These are phyloP conservation scores for Tinamus guttatus DNA, from an alignment of 2,113 vertebrate genomes.

Conservation along the genomic window DNA sequence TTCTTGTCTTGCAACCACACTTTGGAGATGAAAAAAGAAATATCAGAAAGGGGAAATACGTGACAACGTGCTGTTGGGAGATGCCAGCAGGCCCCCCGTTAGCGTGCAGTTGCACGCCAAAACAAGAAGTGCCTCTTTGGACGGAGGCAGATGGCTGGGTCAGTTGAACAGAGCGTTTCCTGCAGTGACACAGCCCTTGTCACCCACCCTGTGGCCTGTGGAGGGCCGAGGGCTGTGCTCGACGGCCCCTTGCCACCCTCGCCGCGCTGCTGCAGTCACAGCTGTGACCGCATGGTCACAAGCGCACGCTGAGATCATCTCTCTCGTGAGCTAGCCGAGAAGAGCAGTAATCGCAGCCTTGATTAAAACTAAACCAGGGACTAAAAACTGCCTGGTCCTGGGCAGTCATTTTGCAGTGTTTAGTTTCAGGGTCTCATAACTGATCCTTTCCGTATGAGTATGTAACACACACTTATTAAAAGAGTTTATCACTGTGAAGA, in stretches of 20 bases:
- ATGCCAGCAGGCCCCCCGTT: background rate
- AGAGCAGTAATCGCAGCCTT: conserved; percentile 41
- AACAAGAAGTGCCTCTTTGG: background rate
- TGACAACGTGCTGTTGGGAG: background rate
- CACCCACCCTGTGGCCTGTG: background rate
- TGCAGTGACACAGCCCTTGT: background rate
- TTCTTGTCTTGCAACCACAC: background rate
- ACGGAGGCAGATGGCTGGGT: background rate
- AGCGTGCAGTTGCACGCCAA: background rate
- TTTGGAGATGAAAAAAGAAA: conserved; percentile 1
- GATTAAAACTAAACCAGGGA: background rate
- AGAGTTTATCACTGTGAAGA: background rate
- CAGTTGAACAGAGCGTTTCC: background rate
- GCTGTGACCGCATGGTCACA: conserved; percentile 49
- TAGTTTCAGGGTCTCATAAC: background rate
- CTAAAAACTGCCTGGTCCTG: conserved; percentile 18
- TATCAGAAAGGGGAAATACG: background rate
- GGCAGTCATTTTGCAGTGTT: background rate
- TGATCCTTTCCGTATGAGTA: background rate
- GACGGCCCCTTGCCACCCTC: background rate
- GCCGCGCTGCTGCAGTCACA: conserved; percentile 2
- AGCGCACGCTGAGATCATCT: conserved; percentile 48
- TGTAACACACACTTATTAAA: background rate
- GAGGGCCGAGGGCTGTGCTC: background rate
- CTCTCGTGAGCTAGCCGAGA: conserved; percentile 21